These are phyloP conservation scores for Platyura marginata DNA, from an alignment of 1,140 invertebrate genomes.

Conservation along the genomic window DNA sequence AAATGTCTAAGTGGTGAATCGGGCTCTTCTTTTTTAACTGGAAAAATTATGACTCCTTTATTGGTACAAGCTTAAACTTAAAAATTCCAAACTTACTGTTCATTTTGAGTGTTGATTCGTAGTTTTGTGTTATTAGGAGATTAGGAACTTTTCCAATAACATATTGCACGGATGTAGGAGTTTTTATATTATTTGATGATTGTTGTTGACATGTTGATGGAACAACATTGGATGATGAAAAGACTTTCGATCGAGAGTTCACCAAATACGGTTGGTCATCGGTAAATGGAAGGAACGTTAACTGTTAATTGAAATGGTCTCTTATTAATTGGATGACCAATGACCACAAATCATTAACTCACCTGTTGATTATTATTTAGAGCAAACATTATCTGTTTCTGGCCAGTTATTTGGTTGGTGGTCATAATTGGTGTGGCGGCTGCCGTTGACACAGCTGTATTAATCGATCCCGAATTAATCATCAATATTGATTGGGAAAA, in stretches of 20 bases:
- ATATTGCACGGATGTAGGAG: background rate
- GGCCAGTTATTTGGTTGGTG: constrained; percentile 1
- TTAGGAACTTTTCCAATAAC: background rate
- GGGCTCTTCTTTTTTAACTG: background rate
- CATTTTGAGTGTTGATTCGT: background rate
- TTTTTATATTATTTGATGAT: background rate
- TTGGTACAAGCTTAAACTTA: too few relatives aligned
- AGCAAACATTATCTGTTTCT: constrained; percentile 4
- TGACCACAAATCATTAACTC: background rate
- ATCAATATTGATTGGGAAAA: constrained; percentile 2
- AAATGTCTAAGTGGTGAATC: constrained; percentile 1
- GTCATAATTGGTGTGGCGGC: background rate
- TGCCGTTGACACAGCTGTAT: background rate
- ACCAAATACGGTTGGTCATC: background rate
- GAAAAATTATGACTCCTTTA: too few relatives aligned
- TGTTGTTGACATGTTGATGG: background rate
- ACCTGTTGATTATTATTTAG: constrained; percentile 1
- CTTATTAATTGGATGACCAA: background rate
- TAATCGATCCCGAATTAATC: constrained; percentile 3
- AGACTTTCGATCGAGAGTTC: background rate
- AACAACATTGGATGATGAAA: background rate
- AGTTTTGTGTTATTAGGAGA: background rate
- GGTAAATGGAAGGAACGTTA: background rate
- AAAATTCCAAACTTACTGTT: background rate
- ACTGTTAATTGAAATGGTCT: background rate